Conservation (phyloP, 1,140 invertebrate species). For the Bombyx mandarina region DNA sequence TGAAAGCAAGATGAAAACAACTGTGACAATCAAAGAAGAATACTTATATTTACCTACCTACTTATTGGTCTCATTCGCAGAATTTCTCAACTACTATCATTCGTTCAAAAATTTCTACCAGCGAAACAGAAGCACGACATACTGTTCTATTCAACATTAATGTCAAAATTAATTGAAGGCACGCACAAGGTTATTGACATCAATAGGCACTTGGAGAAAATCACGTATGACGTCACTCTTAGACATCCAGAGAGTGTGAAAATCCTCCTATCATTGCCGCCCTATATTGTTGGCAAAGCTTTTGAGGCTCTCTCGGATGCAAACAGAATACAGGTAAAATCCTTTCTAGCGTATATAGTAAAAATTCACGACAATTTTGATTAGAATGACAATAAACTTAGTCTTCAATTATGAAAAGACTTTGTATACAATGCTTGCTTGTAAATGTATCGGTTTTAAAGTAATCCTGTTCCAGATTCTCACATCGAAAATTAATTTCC, state of each 20-base stretch:
- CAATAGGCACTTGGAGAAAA: conserved; percentile 53
- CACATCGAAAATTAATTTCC: conserved; percentile 44
- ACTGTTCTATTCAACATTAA: conserved; percentile 52
- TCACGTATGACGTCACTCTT: conserved; percentile 45
- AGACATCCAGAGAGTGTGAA: conserved; percentile 46
- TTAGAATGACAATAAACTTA: no score
- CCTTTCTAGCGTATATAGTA: no score
- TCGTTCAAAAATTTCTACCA: conserved; percentile 42
- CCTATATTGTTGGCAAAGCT: conserved; percentile 38
- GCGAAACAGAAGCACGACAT: conserved; percentile 34
- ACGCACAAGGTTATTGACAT: conserved; percentile 39
- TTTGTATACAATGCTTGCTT: background rate
- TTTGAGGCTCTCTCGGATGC: conserved; percentile 58
- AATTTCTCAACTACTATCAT: conserved; percentile 40
- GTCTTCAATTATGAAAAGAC: background rate
- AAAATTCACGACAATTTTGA: no score
- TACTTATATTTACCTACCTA: no score
- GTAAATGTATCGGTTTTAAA: background rate
- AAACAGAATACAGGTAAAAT: conserved; percentile 53
- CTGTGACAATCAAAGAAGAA: no score
- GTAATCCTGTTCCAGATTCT: conserved; percentile 42
- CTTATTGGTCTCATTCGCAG: conserved; percentile 26
- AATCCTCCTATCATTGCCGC: conserved; percentile 32
- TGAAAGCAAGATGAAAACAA: no score
- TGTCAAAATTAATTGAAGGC: conserved; percentile 49